Evolutionary conservation across 2,888 invertebrate species (phyloP), one percentile per base, ranked within the genome.

Genomic region (Malthinus flaveolus): DNA sequence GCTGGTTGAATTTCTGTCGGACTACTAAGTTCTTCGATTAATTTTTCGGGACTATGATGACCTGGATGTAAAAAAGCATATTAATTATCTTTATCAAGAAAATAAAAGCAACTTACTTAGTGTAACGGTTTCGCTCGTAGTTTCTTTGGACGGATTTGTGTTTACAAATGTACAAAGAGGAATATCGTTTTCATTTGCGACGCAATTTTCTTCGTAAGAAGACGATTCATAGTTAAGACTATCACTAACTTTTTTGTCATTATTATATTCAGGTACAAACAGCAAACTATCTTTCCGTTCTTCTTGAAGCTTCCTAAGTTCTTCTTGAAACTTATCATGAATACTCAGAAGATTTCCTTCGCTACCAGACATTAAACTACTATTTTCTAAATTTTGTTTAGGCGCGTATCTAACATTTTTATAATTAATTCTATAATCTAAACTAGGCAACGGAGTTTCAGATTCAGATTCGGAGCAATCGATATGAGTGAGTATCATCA

Each of bases 401-500:
- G 70, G 67, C 33, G 69, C 68, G 64, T 77, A 78, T 50, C 80
- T 77, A 39, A 80, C 70, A 13, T 80, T 81, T 62, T 77, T 75
- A 58, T 75, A 74, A 64, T 73, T 75, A 44, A 68, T 66, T 56
- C 71, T 68, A 64, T 74, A 75, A 64, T 78, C 77, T 55, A 79
- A 67, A 66, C 79, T 79, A 12, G 76, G 77, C 47, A 78, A 60
- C 3, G 79, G 77, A 7, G 79, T 78, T 63, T 84, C 84, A 0
- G 83, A 82, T 63, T 85, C 85, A 4, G 84, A 84, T 70, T 85
- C 85, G 3, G 84, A 84, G 61, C 78, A 80, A 67, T 87, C 87
- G 12, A 87, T 86, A 65, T 87, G 87, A 9, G 87, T 87, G 37
- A 87, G 75, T 33, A 86, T 79, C 86, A 87, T 86, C 23, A 87